Evolutionary conservation across 2,113 vertebrate species (phyloP), one percentile per base, ranked within the genome.

Genomic region (Brachypodius melanocephalos): DNA sequence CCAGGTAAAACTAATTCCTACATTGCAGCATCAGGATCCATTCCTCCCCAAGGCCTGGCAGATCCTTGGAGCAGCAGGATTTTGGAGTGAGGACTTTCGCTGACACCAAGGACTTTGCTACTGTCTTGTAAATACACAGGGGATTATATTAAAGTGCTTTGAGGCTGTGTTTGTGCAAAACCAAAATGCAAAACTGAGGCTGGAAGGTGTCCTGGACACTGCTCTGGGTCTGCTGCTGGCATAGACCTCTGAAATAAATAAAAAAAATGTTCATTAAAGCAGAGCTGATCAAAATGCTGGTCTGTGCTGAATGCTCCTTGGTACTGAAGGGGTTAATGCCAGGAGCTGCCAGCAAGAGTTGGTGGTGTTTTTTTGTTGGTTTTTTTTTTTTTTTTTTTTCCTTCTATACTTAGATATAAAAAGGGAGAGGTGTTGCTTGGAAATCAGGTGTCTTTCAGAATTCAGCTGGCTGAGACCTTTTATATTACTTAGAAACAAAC

Each of bases 11-110:
- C 17, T 0, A 0, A 14, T 14, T 31, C 40, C 51, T 46, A 69
- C 8, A 1, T 20, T 25, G 40, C 68, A 63, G 54, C 17, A 3
- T 11, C 5, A 1, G 28, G 5, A 15, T 38, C 2, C 0, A 5
- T 59, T 49, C 65, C 32, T 61, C 6, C 34, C 1, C 40, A 4
- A 5, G 8, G 24, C 36, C 68, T 38, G 61, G 24, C 48, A 17
- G 28, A 2, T n/a, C 16, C 3, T 38, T 65, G 73, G 67, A n/a
- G 45, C 32, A 8, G 31, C 28, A 48, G 72, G 3, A 9, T 31
- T 61, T 31, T 36, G 68, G 43, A 36, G 38, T n/a, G 2, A 45
- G 28, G 25, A 18, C 28, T 38, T 17, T 36, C 7, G 1, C 71
- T 34, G n/a, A 3, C 17, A 4, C 7, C 2, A 5, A 11, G 17